These are phyloP conservation scores for Pituophis catenifer DNA, from an alignment of 2,113 vertebrate genomes.

Conservation along the genomic window DNA sequence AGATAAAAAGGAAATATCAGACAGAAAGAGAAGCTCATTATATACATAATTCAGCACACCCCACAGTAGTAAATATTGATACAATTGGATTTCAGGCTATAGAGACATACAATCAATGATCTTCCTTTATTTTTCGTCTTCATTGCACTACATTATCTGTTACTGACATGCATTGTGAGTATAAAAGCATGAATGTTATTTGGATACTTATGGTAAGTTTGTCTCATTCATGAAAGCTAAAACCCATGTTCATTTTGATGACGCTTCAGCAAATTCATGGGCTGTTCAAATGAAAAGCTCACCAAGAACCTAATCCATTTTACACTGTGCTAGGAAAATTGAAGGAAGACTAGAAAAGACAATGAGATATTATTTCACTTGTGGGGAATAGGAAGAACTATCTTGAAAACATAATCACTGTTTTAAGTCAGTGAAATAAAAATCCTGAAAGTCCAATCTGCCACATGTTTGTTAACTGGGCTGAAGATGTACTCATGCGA, in stretches of 20 bases:
- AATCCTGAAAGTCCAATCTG: constrained; percentile 34
- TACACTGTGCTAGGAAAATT: constrained; percentile 45
- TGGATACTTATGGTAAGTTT: constrained; percentile 10
- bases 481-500: constrained; percentile 13
- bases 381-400: constrained; percentile 31
- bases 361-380: constrained; percentile 51
- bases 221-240: constrained; percentile 65
- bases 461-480: constrained; percentile 47
- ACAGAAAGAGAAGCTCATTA: background rate
- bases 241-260: constrained; percentile 33
- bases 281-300: constrained; percentile 26
- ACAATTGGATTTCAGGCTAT: background rate
- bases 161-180: constrained; percentile 6
- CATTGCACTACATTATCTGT: background rate
- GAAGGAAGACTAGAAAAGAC: constrained; percentile 48
- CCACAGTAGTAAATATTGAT: background rate
- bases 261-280: constrained; percentile 38
- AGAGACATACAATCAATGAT: background rate
- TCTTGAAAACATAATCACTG: constrained; percentile 41
- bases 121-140: background rate
- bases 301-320: constrained; percentile 56
- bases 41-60: too few species aligned
- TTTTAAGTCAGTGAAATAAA: constrained; percentile 50
- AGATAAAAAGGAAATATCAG: background rate
- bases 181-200: background rate